Base-by-base conservation (phyloP, 2,888 invertebrate genomes). In the Calliscelio sp. region DNA sequence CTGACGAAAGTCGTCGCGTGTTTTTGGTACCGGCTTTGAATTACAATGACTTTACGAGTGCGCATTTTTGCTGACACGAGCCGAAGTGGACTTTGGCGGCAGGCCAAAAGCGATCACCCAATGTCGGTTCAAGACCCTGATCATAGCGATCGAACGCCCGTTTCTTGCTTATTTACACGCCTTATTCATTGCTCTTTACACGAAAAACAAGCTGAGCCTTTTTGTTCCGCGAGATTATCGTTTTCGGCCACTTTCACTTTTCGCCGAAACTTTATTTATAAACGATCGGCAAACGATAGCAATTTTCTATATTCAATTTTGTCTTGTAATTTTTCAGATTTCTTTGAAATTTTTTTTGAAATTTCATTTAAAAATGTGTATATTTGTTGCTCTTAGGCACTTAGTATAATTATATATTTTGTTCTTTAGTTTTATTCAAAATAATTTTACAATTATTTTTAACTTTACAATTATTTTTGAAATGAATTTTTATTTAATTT, bases 101-200 rank as follows among this genome's bases (percentile, higher is more conserved):
- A 11, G 11, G 79, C 79, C 79, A 80, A 71, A 57, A 77, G 59
- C 82, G 71, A 83, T 83, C 78, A 59, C 24, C 66, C 82, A 83
- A 83, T 83, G 83, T 79, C 82, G 78, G 83, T 79, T 84, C 84
- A 65, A 80, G 84, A 75, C 84, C 84, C 80, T 75, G 84, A 80
- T 75, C 84, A 74, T 75, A 63, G 63, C 74, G 44, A 80, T 71
- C 74, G 65, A 38, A 46, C 66, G 55, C 53, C 61, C n/a, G 49
- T 70, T 63, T 53, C 80, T 75, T 80, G 74, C 68, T 81, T 81
- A 81, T 81, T 81, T 81, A 77, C 70, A 81, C 68, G 65, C 55
- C 55, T 70, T 75, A 75, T 81, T 81, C 70, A 81, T 75, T 57
- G 44, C 81, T 66, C 75, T 59, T 70, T 63, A 18, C 25, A 53